A percentile compares a stretch with the other conserved stretches of the same genome.
phyloP scores from a whole-genome alignment of 2,113 vertebrate genomes.

The Anarrhichthys ocellatus region DNA sequence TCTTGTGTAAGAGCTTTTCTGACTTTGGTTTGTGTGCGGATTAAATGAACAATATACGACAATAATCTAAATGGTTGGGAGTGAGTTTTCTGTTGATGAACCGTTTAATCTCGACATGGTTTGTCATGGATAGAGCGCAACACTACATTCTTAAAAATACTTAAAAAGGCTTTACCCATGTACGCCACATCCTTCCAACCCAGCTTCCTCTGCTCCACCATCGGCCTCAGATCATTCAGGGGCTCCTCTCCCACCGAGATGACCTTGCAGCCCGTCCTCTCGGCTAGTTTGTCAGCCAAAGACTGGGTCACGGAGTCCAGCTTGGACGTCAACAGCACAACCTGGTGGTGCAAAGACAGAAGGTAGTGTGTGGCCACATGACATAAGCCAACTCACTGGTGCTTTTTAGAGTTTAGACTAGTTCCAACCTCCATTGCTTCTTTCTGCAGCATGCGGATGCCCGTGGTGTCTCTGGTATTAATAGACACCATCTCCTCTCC shows the following conservation, averaged over 20 bases:
- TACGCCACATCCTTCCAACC: slow-evolving; percentile 92
- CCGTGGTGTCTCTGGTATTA: slow-evolving; percentile 84
- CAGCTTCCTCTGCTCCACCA: slow-evolving; percentile 81
- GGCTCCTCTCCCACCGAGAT: slow-evolving; percentile 77
- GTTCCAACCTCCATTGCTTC: slow-evolving; percentile 86
- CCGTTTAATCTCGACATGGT: too few species aligned
- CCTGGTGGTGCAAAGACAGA: slow-evolving; percentile 70
- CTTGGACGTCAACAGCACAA: slow-evolving; percentile 85
- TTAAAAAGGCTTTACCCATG: slow-evolving; percentile 83
- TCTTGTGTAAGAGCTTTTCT: too few species aligned
- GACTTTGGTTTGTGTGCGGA: too few species aligned
- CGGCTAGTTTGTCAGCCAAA: slow-evolving; percentile 74
- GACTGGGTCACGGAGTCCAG: slow-evolving; percentile 73
- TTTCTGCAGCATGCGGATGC: slow-evolving; percentile 84
- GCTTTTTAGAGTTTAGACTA: background rate
- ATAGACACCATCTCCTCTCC: slow-evolving; percentile 88
- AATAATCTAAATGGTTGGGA: too few species aligned
- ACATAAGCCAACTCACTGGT: background rate
- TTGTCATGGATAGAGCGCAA: too few species aligned
- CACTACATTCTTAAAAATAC: too few species aligned
- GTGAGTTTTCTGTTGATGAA: too few species aligned
- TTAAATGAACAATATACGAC: too few species aligned
- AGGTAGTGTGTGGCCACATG: accelerated
- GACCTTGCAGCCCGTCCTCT: slow-evolving; percentile 82
- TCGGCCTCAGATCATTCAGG: slow-evolving; percentile 71